These are phyloP conservation scores for human (Homo sapiens) DNA, from an alignment of 2,113 vertebrate genomes.

Conservation along the genomic window GRCh38 chr3:29780001-29780500, in stretches of 20 bases:
- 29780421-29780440: background rate
- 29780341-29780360: background rate
- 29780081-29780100: background rate
- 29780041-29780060: background rate
- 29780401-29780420: background rate
- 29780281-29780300: background rate
- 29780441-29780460: background rate
- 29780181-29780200: background rate
- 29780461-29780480: background rate
- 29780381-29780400: background rate
- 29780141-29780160: background rate
- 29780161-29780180: background rate
- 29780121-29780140: background rate
- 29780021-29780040: background rate
- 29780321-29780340: background rate
- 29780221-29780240: background rate
- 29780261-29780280: background rate
- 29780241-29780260: background rate
- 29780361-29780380: background rate
- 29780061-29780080: background rate
- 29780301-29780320: background rate
- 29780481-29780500: background rate
- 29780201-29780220: background rate
- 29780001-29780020: background rate
- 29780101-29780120: background rate